Percentiles rank a stretch among this genome's conserved stretches.
These are phyloP conservation scores for Lasioglossum vierecki DNA, from an alignment of 2,888 invertebrate species.

Conservation along the genomic window DNA sequence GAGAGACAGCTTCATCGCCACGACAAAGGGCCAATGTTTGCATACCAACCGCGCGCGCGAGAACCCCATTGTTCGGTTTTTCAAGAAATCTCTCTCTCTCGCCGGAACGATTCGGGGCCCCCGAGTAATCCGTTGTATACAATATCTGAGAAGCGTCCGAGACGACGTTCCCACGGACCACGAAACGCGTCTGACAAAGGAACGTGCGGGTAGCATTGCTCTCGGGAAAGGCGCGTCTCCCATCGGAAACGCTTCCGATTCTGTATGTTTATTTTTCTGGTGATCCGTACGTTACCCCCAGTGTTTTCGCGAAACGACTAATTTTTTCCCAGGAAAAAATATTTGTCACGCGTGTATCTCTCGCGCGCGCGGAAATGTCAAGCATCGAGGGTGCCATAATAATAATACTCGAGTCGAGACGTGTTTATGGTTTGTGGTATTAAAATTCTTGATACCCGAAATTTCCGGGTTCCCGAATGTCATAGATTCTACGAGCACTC, in stretches of 20 bases:
- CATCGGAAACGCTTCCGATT: conserved; percentile 27
- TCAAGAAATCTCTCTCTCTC: conserved; percentile 29
- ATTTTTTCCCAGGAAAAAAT: conserved; percentile 21
- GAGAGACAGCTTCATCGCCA: conserved; percentile 4
- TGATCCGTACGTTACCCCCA: background rate
- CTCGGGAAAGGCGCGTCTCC: conserved; percentile 42
- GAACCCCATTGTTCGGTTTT: conserved; percentile 25
- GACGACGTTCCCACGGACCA: conserved; percentile 57
- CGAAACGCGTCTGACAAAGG: conserved; percentile 26
- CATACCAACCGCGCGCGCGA: conserved; percentile 12
- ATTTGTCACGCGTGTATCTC: background rate
- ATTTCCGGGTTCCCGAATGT: no score
- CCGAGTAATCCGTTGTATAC: conserved; percentile 6
- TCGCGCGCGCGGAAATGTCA: conserved; percentile 4
- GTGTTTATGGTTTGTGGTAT: background rate
- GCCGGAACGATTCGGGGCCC: background rate
- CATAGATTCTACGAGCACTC: background rate
- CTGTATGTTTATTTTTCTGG: background rate
- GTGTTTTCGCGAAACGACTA: background rate
- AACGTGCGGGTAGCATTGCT: conserved; percentile 39
- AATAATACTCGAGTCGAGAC: background rate
- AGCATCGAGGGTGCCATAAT: no score
- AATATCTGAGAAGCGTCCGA: conserved; percentile 53
- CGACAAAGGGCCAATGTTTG: conserved; percentile 18
- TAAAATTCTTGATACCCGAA: no score